Evolutionary conservation across 2,888 invertebrate species (phyloP).

Genomic region (Chrysolina haemoptera): DNA sequence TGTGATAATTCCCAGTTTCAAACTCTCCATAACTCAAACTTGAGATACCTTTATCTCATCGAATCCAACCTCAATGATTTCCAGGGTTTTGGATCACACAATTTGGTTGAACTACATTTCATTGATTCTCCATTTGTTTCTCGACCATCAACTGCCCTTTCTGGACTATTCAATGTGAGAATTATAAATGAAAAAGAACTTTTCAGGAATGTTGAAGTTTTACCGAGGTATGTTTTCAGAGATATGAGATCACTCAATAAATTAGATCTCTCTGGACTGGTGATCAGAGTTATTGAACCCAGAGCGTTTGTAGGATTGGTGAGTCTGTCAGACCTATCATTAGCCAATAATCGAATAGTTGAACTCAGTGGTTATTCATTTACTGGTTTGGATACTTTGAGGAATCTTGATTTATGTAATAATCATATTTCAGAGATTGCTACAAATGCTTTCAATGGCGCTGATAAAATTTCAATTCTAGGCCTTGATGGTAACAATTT

Average conservation of each 20-base stretch:
- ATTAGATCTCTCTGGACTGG: constrained; percentile 22
- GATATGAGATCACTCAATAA: constrained; percentile 26
- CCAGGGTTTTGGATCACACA: constrained; percentile 7
- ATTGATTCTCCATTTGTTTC: constrained; percentile 10
- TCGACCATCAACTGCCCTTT: constrained; percentile 5
- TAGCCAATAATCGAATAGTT: constrained; percentile 12
- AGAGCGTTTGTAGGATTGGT: constrained; percentile 31
- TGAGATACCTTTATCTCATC: constrained; percentile 27
- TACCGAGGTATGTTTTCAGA: constrained; percentile 22
- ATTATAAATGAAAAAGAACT: constrained; percentile 19
- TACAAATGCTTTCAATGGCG: constrained; percentile 1
- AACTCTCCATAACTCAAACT: constrained; percentile 15
- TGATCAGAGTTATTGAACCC: constrained; percentile 27
- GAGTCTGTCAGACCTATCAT: neutral
- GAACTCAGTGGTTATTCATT: constrained; percentile 3
- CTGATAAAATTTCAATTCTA: constrained; percentile 10
- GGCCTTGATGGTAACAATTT: constrained; percentile 22
- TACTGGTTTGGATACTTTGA: constrained; percentile 24
- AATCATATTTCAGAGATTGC: constrained; percentile 23
- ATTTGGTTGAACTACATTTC: constrained; percentile 26
- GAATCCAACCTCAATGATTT: constrained; percentile 22
- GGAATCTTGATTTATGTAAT: constrained; percentile 20
- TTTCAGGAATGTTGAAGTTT: neutral
- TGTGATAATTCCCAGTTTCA: neutral
- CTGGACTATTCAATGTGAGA: constrained; percentile 24